phyloP scores from a whole-genome alignment of 2,797 vertebrate species.

The Typhlichthys subterraneus region DNA sequence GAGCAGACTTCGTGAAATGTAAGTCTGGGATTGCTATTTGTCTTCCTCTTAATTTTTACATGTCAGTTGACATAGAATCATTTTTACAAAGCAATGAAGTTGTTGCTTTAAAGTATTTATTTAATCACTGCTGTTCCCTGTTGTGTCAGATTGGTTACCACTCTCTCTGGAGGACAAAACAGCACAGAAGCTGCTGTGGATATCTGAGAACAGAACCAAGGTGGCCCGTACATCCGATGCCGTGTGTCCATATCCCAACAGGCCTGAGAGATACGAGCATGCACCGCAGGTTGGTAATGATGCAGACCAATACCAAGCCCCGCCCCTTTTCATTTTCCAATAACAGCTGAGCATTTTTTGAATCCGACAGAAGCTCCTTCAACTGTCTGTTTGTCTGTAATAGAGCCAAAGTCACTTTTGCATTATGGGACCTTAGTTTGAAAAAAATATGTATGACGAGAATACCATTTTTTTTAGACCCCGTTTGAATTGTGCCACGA shows the following conservation, averaged over 20 bases:
- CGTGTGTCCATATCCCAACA: conserved; percentile 76
- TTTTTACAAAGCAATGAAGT: not conserved
- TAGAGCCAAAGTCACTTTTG: too few species aligned
- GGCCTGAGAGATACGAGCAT: conserved; percentile 78
- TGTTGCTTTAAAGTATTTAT: not conserved
- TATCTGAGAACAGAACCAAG: conserved; percentile 71
- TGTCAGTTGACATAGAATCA: not conserved
- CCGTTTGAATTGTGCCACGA: too few species aligned
- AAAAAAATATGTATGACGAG: too few species aligned
- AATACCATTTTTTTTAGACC: too few species aligned
- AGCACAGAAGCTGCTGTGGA: conserved; percentile 80
- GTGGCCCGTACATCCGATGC: conserved; percentile 72
- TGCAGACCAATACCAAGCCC: not conserved
- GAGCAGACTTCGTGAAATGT: conserved; percentile 78
- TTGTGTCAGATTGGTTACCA: conserved; percentile 71
- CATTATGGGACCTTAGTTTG: too few species aligned
- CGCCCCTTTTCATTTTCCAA: too few species aligned
- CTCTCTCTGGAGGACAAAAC: conserved; percentile 77
- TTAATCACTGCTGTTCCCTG: too few species aligned
- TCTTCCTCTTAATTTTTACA: not conserved
- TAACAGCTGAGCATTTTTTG: too few species aligned
- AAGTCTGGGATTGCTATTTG: conserved; percentile 4
- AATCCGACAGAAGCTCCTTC: too few species aligned
- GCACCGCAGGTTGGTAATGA: conserved; percentile 72
- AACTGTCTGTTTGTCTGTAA: too few species aligned